Evolutionary conservation across 2,888 invertebrate genomes (phyloP).

Genomic region (Diplazon laetatorius): DNA sequence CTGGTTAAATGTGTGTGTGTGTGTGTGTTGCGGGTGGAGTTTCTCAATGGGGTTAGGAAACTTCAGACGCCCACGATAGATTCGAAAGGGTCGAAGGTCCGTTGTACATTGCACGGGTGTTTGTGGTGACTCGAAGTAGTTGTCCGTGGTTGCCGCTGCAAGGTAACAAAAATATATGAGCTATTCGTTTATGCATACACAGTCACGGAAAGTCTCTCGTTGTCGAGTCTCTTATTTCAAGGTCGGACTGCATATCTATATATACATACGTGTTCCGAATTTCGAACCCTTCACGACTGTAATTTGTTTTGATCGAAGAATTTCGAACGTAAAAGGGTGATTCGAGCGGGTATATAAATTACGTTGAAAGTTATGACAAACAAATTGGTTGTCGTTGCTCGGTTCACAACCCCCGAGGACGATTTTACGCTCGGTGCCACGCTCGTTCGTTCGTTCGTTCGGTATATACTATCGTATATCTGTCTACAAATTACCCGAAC

Average conservation of each 20-base stretch:
- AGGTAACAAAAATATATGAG: constrained; percentile 54
- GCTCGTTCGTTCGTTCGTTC: constrained; percentile 67
- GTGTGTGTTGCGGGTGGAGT: background rate
- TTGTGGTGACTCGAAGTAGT: constrained; percentile 46
- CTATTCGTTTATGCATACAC: constrained; percentile 38
- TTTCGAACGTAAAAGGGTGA: constrained; percentile 21
- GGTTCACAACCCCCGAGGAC: constrained; percentile 38
- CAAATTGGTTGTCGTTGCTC: constrained; percentile 74
- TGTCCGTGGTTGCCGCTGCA: constrained; percentile 35
- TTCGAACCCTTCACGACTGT: too few relatives aligned
- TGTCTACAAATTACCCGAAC: constrained; percentile 78
- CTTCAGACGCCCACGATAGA: constrained; percentile 25
- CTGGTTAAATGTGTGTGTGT: background rate
- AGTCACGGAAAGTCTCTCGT: too few relatives aligned
- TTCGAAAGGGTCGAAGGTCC: constrained; percentile 47
- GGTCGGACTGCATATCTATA: too few relatives aligned
- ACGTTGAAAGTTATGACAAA: constrained; percentile 78
- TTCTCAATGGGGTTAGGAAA: constrained; percentile 15
- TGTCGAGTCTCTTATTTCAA: too few relatives aligned
- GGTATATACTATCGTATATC: constrained; percentile 79
- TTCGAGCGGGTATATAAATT: constrained; percentile 71
- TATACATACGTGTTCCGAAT: too few relatives aligned
- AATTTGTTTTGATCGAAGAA: too few relatives aligned
- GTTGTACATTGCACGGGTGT: background rate
- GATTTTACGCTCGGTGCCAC: constrained; percentile 56